A percentile compares a stretch with the other conserved stretches of the same genome.
Conservation (phyloP, 2,797 vertebrate genomes). For the Dipus sagitta region DNA sequence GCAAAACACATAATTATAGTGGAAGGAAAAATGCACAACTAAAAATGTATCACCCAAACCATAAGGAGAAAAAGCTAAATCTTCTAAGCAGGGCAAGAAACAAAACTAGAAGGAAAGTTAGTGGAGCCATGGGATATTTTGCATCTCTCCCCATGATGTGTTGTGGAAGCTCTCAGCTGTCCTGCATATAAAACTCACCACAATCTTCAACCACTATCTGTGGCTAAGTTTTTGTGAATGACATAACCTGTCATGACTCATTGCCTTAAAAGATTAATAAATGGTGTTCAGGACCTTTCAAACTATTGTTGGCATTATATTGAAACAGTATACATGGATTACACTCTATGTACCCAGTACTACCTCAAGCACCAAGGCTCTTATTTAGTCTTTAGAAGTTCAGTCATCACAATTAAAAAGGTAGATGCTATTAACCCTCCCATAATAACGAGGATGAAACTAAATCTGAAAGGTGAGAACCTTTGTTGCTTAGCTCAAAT, state of each 20-base stretch:
- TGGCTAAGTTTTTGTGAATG: neutral
- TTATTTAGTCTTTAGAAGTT: neutral
- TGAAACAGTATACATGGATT: neutral
- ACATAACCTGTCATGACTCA: neutral
- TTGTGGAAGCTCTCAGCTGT: neutral
- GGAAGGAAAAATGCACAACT: neutral
- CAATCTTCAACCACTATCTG: neutral
- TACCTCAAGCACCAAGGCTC: neutral
- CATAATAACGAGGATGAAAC: neutral
- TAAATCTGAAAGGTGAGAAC: neutral
- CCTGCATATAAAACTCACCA: neutral
- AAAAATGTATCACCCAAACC: neutral
- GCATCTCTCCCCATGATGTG: neutral
- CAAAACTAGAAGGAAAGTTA: neutral
- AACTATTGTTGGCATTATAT: neutral
- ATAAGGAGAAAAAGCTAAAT: neutral
- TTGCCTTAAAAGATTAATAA: neutral
- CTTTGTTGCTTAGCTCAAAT: neutral
- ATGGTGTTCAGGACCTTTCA: neutral
- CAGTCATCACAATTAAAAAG: neutral
- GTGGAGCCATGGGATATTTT: neutral
- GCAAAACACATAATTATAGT: neutral
- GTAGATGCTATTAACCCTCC: neutral
- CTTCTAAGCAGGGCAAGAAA: neutral
- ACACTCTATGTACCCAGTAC: neutral